Evolutionary conservation across 2,888 invertebrate species (phyloP), one percentile per base, ranked within the genome.

Genomic region (Blomia tropicalis): DNA sequence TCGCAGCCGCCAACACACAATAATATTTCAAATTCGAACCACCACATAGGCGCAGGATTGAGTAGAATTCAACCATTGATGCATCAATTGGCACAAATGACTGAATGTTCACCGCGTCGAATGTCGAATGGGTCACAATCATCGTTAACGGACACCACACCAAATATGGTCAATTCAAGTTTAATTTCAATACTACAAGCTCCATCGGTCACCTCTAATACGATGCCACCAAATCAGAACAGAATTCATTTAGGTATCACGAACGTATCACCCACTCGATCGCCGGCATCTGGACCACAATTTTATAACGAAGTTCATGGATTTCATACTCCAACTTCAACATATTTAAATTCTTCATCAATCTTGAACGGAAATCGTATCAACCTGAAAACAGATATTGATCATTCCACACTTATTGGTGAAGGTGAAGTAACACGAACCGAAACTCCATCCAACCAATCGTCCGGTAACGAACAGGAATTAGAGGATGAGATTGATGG

Each of bases 171-270:
- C 51, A 47, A 47, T 27, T 47, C 51, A 14, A 47, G 51, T 47
- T 27, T 47, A n/a, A 47, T 47, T 27, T 47, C 51, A 22, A 47
- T 47, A 11, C 51, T 47, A 11, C 51, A 47, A 27, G 51, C 51
- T 22, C 51, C 51, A 22, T 47, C 51, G 51, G 51, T 27, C 22
- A n/a, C 51, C 7, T 22, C 41, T n/a, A 41, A 41, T 41, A 41
- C 41, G 14, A 41, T n/a, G 14, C 14, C 41, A 14, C 14, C 41
- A 41, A 14, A 41, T 41, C n/a, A 41, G 14, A n/a, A 41, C 14
- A 17, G 14, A 14, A 14, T 41, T n/a, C 41, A 41, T 41, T n/a
- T n/a, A 41, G 14, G 41, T 41, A 41, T n/a, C 41, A 41, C 41
- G 14, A 14, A n/a, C 41, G 14, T n/a, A 41, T 41, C 41, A 41